Evolutionary conservation across 2,797 vertebrate species (phyloP), one percentile per base, ranked within the genome.

Genomic region (Coranthus polyacanthus): DNA sequence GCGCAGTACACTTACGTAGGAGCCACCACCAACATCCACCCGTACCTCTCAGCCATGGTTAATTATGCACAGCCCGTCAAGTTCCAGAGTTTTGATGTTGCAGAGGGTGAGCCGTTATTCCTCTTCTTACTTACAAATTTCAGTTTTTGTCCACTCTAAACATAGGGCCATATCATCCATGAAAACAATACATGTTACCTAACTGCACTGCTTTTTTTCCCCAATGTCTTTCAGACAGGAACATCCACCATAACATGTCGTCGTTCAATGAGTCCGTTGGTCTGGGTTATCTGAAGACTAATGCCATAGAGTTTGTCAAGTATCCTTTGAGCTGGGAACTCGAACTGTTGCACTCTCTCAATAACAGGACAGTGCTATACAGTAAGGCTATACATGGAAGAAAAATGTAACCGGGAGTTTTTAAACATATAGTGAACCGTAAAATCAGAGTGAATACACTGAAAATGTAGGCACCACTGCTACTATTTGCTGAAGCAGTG

Each of bases 51-150:
- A 43, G 96, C 97, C 50, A 97, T 99, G 96, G 97, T 99, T 92
- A 99, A 99, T 94, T 99, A 99, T 66, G 98, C 97, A 56, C 98
- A 99, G 68, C 98, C 98, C 0, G 95, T 99, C 86, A 99, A 99
- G 90, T 99, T 99, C 90, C 97, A 97, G 93, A 94, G 97, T 88
- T 99, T 99, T 84, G 95, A 97, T 75, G 77, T 95, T 73, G 98
- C 98, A 81, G 96, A 99, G 91, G 98, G 98, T 97, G 93, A 96
- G 84, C 21, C 44, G 9, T 12, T 0, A 56, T 10, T 15, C 55
- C 6, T 32, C 3, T 29, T 6, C 2, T 39, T 2, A 0, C 21
- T 54, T 24, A 4, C 1, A 24, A 13, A 2, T 44, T 21, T 18
- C 12, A 18, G 1, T 15, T 60, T 15, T 37, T 52, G 10, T 46